A percentile compares a stretch with the other conserved stretches of the same genome.
phyloP scores from a whole-genome alignment of 2,797 vertebrate genomes.

The Myotis vivesi region DNA sequence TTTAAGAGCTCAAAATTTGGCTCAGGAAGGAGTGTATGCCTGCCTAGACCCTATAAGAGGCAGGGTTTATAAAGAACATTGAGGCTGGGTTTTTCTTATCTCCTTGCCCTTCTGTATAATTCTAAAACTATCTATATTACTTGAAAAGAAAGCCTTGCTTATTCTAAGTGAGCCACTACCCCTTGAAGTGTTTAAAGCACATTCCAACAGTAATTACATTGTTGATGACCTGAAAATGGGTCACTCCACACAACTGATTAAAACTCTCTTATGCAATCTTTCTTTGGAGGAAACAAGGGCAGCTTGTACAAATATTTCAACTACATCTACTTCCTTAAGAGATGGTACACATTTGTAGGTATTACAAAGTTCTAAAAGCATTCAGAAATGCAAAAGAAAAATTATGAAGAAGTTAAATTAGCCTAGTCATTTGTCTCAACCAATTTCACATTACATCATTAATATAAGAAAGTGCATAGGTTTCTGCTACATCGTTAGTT shows the following conservation, averaged over 20 bases:
- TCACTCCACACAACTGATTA: conserved; percentile 57
- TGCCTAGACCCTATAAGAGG: background rate
- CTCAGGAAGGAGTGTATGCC: background rate
- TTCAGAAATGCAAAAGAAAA: conserved; percentile 39
- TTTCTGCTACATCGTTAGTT: background rate
- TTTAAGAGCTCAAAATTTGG: conserved; percentile 23
- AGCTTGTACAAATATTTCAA: conserved; percentile 64
- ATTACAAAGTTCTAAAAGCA: conserved; percentile 34
- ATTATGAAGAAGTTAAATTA: conserved; percentile 48
- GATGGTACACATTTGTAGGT: background rate
- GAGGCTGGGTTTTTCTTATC: background rate
- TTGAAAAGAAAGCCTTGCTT: background rate
- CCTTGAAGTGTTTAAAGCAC: conserved; percentile 57
- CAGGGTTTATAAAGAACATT: background rate
- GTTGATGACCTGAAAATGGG: conserved; percentile 55
- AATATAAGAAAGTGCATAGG: background rate
- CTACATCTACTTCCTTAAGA: conserved; percentile 51
- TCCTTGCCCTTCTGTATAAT: conserved; percentile 17
- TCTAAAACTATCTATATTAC: background rate
- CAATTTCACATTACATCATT: conserved; percentile 27
- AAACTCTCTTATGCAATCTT: conserved; percentile 58
- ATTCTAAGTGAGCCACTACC: conserved; percentile 28
- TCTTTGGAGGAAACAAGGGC: conserved; percentile 62
- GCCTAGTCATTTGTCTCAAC: conserved; percentile 25
- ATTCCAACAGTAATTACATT: conserved; percentile 56